phyloP scores from a whole-genome alignment of 2,113 vertebrate genomes.

The Actenoides lindsayi region DNA sequence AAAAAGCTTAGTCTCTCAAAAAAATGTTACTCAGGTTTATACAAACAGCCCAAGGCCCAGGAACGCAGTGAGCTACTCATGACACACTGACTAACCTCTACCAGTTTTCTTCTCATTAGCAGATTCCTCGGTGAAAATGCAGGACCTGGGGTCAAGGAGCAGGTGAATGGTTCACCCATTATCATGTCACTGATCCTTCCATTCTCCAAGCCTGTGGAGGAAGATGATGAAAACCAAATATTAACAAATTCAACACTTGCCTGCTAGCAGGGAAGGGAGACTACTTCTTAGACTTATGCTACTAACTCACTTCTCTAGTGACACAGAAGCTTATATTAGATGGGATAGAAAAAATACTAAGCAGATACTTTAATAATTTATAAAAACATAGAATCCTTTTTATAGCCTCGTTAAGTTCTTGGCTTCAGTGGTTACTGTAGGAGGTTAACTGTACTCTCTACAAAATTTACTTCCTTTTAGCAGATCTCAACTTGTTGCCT shows the following conservation, averaged over 20 bases:
- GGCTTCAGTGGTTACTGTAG: not conserved
- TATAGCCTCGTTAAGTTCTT: not conserved
- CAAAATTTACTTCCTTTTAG: not conserved
- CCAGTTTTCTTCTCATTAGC: not conserved
- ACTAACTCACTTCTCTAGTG: not conserved
- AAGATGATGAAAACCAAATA: not conserved
- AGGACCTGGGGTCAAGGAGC: not conserved
- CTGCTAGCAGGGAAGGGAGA: not conserved
- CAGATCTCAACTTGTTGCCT: not conserved
- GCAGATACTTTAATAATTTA: not conserved
- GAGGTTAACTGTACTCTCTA: not conserved
- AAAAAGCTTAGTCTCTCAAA: not conserved
- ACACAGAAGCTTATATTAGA: not conserved
- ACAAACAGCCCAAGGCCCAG: not conserved
- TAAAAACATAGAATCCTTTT: not conserved
- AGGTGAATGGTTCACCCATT: fast-evolving
- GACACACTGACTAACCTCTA: not conserved
- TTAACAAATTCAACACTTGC: not conserved
- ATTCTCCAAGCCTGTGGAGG: not conserved
- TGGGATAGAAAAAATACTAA: not conserved
- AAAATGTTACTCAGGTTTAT: not conserved
- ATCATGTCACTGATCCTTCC: not conserved
- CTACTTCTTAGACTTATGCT: not conserved
- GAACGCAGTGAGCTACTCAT: not conserved
- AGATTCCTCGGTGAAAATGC: not conserved